Base-by-base conservation (phyloP, 2,113 vertebrate genomes). In the Leptocoma aspasia region DNA sequence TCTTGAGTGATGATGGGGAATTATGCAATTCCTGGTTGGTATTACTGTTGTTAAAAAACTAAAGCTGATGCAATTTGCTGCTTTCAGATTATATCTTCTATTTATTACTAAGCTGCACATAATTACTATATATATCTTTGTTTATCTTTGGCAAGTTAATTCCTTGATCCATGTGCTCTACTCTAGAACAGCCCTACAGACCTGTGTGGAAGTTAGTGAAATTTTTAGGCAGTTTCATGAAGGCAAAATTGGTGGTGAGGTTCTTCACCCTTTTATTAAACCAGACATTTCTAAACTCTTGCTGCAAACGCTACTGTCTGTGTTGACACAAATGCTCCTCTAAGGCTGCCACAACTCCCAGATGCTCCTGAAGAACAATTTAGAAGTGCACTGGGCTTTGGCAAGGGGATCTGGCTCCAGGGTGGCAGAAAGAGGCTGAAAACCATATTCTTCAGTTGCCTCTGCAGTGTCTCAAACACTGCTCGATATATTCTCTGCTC, bases 401-500 rank as follows among this genome's bases (percentile, higher is more conserved):
- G 35, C 27, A 53, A 65, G 16, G 8, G 33, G 2, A 33, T 86
- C 73, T 82, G 63, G 8, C 60, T 92, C 63, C 19, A 30, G 59
- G 13, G 9, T 22, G 54, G 19, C 68, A 50, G 39, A 64, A 27
- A 42, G 24, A 80, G 27, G 33, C 57, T 90, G 59, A 49, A 86
- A 88, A 39, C 10, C 1, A 0, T 3, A 7, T 59, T 27, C 18
- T 75, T 63, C 68, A 8, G 1, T 28, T 68, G 27, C 7, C 7
- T 56, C 39, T 65, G 11, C 2, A 3, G 44, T 16, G 53, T 63
- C 3, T 4, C 65, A 49, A 54, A 53, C 6, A 35, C 19, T 1
- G 1, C 52, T 82, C 0, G 0, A 31, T 41, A n/a, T 15, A 65
- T 26, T 76, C 49, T 42, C 59, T 65, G 28, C 1, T 2, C 37